Conservation (phyloP, 2,797 vertebrate genomes). For the Mormyrops boulengeri region DNA sequence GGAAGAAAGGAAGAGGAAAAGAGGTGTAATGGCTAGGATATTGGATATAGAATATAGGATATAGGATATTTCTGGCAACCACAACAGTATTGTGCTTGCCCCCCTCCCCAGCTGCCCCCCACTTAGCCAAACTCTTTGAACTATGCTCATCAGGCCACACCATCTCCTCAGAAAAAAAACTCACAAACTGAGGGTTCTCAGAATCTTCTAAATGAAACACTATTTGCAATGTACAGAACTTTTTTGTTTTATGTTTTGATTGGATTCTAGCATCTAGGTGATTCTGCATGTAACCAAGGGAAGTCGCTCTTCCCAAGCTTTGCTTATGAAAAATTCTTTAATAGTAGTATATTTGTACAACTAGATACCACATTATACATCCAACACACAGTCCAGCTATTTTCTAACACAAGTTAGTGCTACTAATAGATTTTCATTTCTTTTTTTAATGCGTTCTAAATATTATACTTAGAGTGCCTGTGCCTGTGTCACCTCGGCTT, state of each 20-base stretch:
- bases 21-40: conserved; percentile 51
- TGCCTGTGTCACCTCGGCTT: conserved; percentile 33
- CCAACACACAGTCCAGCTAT: conserved; percentile 10
- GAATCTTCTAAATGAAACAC: conserved; percentile 28
- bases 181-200: conserved; percentile 17
- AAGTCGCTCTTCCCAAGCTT: not conserved
- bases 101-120: not conserved
- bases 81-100: not conserved
- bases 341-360: conserved; percentile 15
- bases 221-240: conserved; percentile 35
- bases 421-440: conserved; percentile 26
- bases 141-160: not conserved
- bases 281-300: conserved; percentile 9
- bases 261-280: not conserved
- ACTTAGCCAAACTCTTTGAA: conserved; percentile 22
- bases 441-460: conserved; percentile 23
- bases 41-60: not conserved
- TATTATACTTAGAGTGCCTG: conserved; percentile 24
- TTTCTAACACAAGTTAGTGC: conserved; percentile 23
- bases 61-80: not conserved
- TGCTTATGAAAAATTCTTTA: conserved; percentile 2
- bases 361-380: conserved; percentile 4
- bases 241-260: conserved; percentile 19
- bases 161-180: conserved; percentile 15
- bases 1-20: conserved; percentile 72